Percentiles rank a stretch among this genome's conserved stretches.
These are phyloP conservation scores for Rhinichthys osculus DNA, from an alignment of 2,797 vertebrate genomes.

Conservation along the genomic window DNA sequence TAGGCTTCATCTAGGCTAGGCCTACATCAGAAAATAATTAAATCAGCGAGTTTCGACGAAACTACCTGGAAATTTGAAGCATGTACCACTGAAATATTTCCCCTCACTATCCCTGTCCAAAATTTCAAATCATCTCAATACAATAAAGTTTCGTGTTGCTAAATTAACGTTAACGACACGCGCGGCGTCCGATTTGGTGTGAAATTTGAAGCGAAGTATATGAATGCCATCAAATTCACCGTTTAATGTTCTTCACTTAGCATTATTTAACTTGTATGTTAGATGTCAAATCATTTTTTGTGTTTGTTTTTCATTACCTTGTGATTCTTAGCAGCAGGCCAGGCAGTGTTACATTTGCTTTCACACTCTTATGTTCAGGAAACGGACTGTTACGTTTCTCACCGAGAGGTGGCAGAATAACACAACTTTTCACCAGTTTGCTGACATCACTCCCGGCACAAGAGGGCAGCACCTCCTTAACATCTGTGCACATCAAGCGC, in stretches of 20 bases:
- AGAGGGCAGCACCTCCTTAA: not conserved
- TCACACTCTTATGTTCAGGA: not conserved
- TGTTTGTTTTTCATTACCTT: constrained; percentile 14
- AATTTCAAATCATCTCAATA: not conserved
- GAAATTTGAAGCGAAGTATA: not conserved
- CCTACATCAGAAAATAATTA: constrained; percentile 45
- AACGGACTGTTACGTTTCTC: not conserved
- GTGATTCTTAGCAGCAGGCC: not conserved
- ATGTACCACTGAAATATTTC: not conserved
- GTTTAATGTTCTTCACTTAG: not conserved
- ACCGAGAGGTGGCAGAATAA: constrained; percentile 3
- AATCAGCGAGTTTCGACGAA: not conserved
- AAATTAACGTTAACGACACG: not conserved
- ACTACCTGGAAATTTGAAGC: not conserved
- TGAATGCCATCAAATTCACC: not conserved
- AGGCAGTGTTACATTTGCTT: not conserved
- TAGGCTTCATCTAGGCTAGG: not conserved
- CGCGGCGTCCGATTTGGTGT: not conserved
- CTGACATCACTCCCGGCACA: not conserved
- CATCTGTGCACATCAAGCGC: not conserved
- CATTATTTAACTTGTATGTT: not conserved
- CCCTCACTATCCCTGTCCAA: not conserved
- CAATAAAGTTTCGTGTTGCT: not conserved
- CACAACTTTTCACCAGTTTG: constrained; percentile 14
- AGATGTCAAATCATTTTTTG: not conserved